Base-by-base conservation (phyloP, 2,888 invertebrate species). In the Drosophila paranaensis region DNA sequence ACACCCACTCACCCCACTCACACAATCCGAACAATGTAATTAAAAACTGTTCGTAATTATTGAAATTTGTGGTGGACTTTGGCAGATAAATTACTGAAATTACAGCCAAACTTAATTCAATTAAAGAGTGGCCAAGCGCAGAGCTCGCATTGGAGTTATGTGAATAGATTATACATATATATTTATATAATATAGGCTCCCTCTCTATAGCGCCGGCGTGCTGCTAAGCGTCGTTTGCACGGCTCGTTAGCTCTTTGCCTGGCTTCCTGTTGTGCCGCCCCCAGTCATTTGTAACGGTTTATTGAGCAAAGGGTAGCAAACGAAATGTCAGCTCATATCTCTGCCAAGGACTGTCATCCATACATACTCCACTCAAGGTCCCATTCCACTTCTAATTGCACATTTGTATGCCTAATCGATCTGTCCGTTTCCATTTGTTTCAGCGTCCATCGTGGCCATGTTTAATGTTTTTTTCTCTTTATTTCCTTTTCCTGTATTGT, bases 351-450 rank as follows among this genome's bases (percentile, higher is more conserved):
- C 43, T 48, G 72, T 43, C 78, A 72, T 67, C 57, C 43, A 66
- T 54, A 0, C 33, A 20, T 20, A 20, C 20, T 20, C 20, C 20
- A 20, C 20, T 20, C 20, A 20, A 20, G 20, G 20, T 2, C 20
- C 20, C 8, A 40, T 11, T 25, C 37, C 53, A 58, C 43, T 62
- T 63, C 86, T 88, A 84, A 84, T 84, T 84, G 89, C 89, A 81
- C 84, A 84, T 89, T 84, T 84, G 88, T 87, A 87, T 87, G 84
- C 84, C 89, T 87, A 87, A 89, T 89, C 89, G 89, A 83, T 84
- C 83, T 84, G 89, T 87, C 85, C 63, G 51, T 40, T 84, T 79
- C 68, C 53, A 79, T 89, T 79, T 79, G 82, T 81, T 67, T 74
- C 64, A 76, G 43, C 54, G 69, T 87, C 82, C 56, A 61, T 89